Evolutionary conservation across 1,140 invertebrate genomes (phyloP), one percentile per base, ranked within the genome.

Genomic region (Calliphora vicina): DNA sequence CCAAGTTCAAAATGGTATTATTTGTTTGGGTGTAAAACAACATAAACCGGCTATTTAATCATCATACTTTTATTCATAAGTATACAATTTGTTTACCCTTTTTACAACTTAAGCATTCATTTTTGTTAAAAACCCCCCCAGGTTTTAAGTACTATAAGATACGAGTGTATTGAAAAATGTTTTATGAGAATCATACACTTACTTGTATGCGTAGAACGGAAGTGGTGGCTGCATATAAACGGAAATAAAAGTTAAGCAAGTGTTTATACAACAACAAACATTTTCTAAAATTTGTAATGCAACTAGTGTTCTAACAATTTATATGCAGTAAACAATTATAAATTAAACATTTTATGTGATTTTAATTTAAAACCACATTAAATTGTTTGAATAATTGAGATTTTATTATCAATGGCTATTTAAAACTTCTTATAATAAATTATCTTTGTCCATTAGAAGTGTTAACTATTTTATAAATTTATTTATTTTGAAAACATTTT

Each of bases 1-100:
- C 74, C 74, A 78, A 78, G 74, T 78, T 78, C 74, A 78, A n/a
- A n/a, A 78, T 78, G 43, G 35, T 78, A 13, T 43, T 78, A 35
- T 35, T 35, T 76, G 35, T 76, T 76, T 35, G 45, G 4, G 3
- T 50, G 4, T 50, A 50, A 50, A 57, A 15, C 13, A n/a, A 23
- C 61, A 67, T 8, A 67, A 67, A 67, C 61, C 61, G 61, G 61
- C 61, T 23, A 67, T 4, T 50, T 8, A 13, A 50, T 50, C 15
- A n/a, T n/a, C n/a, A n/a, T 13, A 50, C 45, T 50, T 8, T 4
- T 50, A 17, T 12, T 50, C 45, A 13, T 13, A 50, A 3, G 12
- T 50, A 17, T 50, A 50, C 4, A 50, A 50, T 4, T 35, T 35
- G 29, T 35, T 35, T 35, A 35, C 29, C 8, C 29, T 35, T 35